Evolutionary conservation across 2,888 invertebrate genomes (phyloP).

Genomic region (Daptonema setosum): DNA sequence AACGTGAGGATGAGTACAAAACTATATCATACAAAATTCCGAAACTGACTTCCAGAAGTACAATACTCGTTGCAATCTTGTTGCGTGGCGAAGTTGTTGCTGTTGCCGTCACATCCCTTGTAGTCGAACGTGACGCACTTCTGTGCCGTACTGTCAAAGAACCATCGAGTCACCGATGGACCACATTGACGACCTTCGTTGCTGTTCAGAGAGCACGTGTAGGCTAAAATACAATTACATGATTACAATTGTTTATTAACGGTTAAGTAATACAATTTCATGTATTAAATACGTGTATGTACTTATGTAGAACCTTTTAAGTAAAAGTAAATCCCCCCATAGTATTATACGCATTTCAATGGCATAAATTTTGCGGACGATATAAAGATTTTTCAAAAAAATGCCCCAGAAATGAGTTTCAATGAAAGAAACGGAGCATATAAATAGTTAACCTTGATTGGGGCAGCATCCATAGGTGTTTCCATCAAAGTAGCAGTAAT

Average conservation of each 20-base stretch:
- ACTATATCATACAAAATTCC: no score
- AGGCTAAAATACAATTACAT: not conserved
- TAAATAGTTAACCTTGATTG: slow-evolving; percentile 3
- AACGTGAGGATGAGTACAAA: no score
- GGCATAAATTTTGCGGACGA: no score
- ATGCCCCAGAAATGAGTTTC: no score
- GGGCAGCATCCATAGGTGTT: slow-evolving; percentile 7
- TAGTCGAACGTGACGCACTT: slow-evolving; percentile 15
- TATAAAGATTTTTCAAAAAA: no score
- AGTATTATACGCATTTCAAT: no score
- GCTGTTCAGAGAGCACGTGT: slow-evolving; percentile 6
- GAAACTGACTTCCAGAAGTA: not conserved
- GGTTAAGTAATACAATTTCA: no score
- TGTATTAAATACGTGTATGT: not conserved
- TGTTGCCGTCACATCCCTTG: slow-evolving; percentile 17
- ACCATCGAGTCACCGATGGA: slow-evolving; percentile 9
- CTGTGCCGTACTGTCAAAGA: slow-evolving; percentile 16
- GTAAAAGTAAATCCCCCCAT: no score
- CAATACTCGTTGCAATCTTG: slow-evolving; percentile 18
- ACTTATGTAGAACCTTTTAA: not conserved
- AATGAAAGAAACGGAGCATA: no score
- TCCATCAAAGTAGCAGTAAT: slow-evolving; percentile 7
- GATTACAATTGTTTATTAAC: not conserved
- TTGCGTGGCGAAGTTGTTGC: slow-evolving; percentile 15
- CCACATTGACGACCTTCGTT: slow-evolving; percentile 5